Evolutionary conservation across 1,140 invertebrate species (phyloP).

Genomic region (Pseudomyrmex dendroicus): DNA sequence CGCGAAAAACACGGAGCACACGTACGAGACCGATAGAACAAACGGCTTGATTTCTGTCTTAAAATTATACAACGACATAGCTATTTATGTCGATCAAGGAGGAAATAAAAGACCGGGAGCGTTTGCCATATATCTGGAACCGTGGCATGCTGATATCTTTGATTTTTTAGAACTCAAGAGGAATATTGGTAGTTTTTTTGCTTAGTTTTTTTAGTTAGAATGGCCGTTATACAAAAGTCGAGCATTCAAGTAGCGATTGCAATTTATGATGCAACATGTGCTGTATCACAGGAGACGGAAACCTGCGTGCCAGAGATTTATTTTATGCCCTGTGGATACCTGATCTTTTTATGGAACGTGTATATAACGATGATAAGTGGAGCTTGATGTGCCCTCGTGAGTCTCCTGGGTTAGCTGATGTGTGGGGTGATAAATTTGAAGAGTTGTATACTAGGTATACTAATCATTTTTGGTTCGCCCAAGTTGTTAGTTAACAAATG

Average conservation of each 20-base stretch:
- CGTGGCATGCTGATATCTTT: constrained; percentile 99
- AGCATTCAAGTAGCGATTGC: background rate
- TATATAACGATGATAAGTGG: constrained; percentile 95
- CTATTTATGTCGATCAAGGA: constrained; percentile 98
- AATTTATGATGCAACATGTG: background rate
- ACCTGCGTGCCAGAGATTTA: constrained; percentile 95
- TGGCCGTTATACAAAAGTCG: constrained; percentile 86
- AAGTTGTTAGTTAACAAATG: background rate
- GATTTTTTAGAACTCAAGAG: constrained; percentile 97
- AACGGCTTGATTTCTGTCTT: constrained; percentile 99
- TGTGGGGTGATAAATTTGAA: constrained; percentile 98
- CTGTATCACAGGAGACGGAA: constrained; percentile 88
- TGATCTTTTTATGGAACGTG: constrained; percentile 99
- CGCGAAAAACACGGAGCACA: constrained; percentile 95
- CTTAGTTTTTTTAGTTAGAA: constrained; percentile 62
- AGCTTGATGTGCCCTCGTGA: constrained; percentile 98
- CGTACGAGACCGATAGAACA: constrained; percentile 97
- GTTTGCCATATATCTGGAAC: constrained; percentile 99
- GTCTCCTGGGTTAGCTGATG: constrained; percentile 95
- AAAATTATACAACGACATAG: constrained; percentile 97
- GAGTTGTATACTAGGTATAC: constrained; percentile 92
- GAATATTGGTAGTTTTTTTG: constrained; percentile 90
- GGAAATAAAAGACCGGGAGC: constrained; percentile 99
- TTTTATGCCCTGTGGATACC: constrained; percentile 99
- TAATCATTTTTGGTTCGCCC: background rate